phyloP scores from a whole-genome alignment of 2,888 invertebrate species.

The Chironomus tentans region DNA sequence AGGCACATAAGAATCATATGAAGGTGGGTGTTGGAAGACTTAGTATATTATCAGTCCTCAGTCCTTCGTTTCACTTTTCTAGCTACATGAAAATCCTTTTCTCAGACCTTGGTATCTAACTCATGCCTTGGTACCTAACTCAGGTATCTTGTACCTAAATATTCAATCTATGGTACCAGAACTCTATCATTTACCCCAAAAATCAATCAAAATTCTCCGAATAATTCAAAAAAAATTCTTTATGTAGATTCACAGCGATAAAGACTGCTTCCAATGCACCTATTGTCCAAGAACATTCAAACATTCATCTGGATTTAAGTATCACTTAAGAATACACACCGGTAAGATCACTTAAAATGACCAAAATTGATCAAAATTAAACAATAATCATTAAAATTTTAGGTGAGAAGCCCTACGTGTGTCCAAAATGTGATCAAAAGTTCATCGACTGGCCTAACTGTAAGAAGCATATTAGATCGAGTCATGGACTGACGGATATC shows the following conservation, averaged over 20 bases:
- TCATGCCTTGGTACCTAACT: too few species aligned
- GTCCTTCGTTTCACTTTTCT: too few species aligned
- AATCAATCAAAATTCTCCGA: too few species aligned
- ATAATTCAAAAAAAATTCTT: too few species aligned
- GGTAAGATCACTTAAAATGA: not conserved
- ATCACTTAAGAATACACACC: not conserved
- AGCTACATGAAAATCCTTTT: too few species aligned
- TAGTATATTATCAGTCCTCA: not conserved
- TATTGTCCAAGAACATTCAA: not conserved
- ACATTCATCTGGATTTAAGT: slow-evolving; percentile 5
- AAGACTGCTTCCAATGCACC: not conserved
- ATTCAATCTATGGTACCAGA: too few species aligned
- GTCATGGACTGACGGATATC: not conserved
- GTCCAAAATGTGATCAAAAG: not conserved
- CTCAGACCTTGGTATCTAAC: too few species aligned
- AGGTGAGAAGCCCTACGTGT: slow-evolving; percentile 16
- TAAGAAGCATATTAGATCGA: not conserved
- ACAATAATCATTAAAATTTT: not conserved
- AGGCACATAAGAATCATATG: not conserved
- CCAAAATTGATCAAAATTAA: not conserved
- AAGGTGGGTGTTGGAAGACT: not conserved
- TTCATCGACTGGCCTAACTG: slow-evolving; percentile 16
- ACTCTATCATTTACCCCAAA: too few species aligned
- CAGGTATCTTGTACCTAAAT: too few species aligned
- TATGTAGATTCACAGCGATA: not conserved